Evolutionary conservation across 2,888 invertebrate genomes (phyloP), one percentile per base, ranked within the genome.

Genomic region (Hedya salicella): DNA sequence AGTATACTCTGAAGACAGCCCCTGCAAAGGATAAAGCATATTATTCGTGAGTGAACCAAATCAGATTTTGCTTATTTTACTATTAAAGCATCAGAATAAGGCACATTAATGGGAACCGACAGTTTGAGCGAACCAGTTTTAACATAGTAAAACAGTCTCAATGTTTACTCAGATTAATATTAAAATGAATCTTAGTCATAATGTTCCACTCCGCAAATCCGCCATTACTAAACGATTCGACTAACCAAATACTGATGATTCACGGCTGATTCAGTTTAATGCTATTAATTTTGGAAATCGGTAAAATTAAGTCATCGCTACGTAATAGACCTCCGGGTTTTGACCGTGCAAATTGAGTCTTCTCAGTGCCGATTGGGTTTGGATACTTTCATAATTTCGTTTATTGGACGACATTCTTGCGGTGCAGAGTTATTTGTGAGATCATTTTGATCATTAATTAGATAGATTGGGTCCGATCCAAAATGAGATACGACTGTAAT

Each of bases 321-420:
- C 54, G 42, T 56, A 56, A 54, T 40, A 56, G 54, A 21, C 25
- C 13, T 16, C 11, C 30, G 25, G 25, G 42, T 42, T 30, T 40
- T 21, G 14, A 21, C 19, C 25, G 40, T 25, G 42, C 42, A 56
- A 56, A 56, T 42, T 42, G 39, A 52, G 14, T 0, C 21, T 39
- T 32, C n/a, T 25, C 25, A 6, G 25, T 6, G n/a, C n/a, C n/a
- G n/a, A n/a, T n/a, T 30, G 36, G 36, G 8, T 2, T 8, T 21
- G 54, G 14, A 42, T 42, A 56, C 54, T 56, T 56, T 56, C 54
- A 42, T 56, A 54, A 54, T 56, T 42, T 42, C 16, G 25, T 42
- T 56, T 56, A 42, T 56, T 42, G 42, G 30, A 5, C 42, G 30
- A 25, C 54, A 42, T 56, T 56, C 54, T 25, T 42, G 11, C 11